Evolutionary conservation across 2,113 vertebrate species (phyloP), one percentile per base, ranked within the genome.

Genomic region (Cheirogaleus medius): DNA sequence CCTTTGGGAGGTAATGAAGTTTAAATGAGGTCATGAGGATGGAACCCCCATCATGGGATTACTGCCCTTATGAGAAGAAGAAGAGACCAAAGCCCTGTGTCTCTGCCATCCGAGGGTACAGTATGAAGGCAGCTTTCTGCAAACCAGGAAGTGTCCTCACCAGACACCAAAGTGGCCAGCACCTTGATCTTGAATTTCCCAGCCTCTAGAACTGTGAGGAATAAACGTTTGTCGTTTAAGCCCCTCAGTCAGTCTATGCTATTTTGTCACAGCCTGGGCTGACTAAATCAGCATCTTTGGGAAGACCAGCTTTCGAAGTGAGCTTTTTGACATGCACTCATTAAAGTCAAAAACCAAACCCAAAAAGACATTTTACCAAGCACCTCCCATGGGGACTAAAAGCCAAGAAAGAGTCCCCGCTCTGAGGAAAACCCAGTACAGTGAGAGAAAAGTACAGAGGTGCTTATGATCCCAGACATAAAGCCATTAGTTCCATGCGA

Each of bases 331-430:
- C 25, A 74, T 2, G 13, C 13, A 37, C 58, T 60, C 47, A 37
- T 77, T 82, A 85, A 96, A 94, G 85, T n/a, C 60, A 88, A 69
- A 90, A 87, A 56, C 34, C 21, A 80, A 49, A 76, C 29, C 25
- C 15, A 23, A 87, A 77, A 71, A 58, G 32, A 60, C 47, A 68
- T 82, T 92, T 87, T 76, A 77, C 68, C 47, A 18, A 15, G 29
- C 15, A 63, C n/a, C 44, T 91, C 49, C 64, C 37, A 2, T 6
- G 69, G 42, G 37, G 37, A 68, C 42, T 4, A 9, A 37, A 49
- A 74, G 63, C 68, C 86, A 69, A 74, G 77, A 60, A 56, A 47
- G 56, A 81, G 66, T 54, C 47, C n/a, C 39, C 58, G 58, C 32
- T 90, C 69, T 17, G 13, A 60, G 54, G 63, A 73, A 39, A 47